phyloP scores from a whole-genome alignment of 2,888 invertebrate genomes.

The Tetramorium bicarinatum region DNA sequence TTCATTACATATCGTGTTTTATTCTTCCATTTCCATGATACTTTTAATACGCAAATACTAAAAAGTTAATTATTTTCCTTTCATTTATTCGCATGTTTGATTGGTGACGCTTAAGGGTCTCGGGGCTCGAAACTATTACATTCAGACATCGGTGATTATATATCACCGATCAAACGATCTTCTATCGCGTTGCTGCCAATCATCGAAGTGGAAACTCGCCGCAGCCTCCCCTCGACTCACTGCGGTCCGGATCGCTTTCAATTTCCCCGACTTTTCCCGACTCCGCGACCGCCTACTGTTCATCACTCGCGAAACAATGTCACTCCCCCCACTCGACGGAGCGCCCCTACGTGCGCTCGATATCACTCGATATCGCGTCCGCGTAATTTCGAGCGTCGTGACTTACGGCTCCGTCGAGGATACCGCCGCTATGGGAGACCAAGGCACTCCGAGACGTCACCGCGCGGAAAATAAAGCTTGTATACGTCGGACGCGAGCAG shows the following conservation, averaged over 20 bases:
- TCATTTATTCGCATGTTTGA: background rate
- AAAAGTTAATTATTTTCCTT: background rate
- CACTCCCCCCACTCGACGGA: background rate
- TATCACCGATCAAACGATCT: conserved; percentile 17
- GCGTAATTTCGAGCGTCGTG: conserved; percentile 54
- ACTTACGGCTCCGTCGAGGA: conserved; percentile 62
- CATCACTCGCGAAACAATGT: conserved; percentile 28
- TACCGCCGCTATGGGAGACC: background rate
- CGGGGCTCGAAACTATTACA: background rate
- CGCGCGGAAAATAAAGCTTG: conserved; percentile 38
- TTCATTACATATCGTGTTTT: background rate
- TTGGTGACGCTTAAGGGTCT: background rate
- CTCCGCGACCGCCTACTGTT: background rate
- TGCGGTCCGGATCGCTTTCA: conserved; percentile 21
- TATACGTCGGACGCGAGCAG: background rate
- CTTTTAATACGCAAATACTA: background rate
- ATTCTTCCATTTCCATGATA: too few relatives aligned
- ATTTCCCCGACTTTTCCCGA: conserved; percentile 44
- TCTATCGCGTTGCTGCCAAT: conserved; percentile 3
- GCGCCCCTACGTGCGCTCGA: background rate
- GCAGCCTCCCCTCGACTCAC: background rate
- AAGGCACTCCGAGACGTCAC: background rate
- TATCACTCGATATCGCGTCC: conserved; percentile 54
- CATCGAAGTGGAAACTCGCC: conserved; percentile 12
- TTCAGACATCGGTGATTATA: background rate